These are phyloP conservation scores for Drosophila athabasca DNA, from an alignment of 1,140 invertebrate genomes.

Conservation along the genomic window DNA sequence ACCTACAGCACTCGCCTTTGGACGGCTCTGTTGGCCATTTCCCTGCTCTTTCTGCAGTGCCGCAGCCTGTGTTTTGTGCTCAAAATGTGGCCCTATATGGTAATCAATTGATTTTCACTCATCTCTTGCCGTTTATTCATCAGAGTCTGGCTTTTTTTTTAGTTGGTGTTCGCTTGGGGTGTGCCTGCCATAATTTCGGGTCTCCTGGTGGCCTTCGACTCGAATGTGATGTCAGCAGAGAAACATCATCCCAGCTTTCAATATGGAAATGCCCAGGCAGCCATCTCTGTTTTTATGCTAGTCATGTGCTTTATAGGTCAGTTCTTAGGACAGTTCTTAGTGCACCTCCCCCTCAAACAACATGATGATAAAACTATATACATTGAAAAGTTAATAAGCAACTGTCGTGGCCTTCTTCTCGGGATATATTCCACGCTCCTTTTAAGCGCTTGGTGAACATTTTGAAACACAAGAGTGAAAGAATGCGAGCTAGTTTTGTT, in stretches of 20 bases:
- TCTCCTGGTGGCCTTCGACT: slow-evolving; percentile 85
- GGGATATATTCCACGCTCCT: neutral
- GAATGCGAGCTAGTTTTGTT: too few species aligned
- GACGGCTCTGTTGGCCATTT: slow-evolving; percentile 91
- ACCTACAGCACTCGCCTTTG: slow-evolving; percentile 92
- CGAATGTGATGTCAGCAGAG: slow-evolving; percentile 84
- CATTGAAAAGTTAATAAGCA: slow-evolving; percentile 59
- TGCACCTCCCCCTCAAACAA: neutral
- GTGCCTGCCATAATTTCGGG: slow-evolving; percentile 85
- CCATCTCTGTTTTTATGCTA: slow-evolving; percentile 87
- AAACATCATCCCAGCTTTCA: slow-evolving; percentile 91
- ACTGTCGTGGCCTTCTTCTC: neutral
- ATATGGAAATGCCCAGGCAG: slow-evolving; percentile 89
- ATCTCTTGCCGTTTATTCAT: neutral
- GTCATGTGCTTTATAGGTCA: slow-evolving; percentile 88
- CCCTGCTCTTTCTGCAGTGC: slow-evolving; percentile 91
- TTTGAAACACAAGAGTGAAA: too few species aligned
- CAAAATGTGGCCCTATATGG: slow-evolving; percentile 87
- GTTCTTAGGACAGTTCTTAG: neutral
- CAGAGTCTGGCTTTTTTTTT: slow-evolving; percentile 66
- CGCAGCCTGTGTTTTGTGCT: slow-evolving; percentile 92
- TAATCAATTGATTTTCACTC: slow-evolving; percentile 4
- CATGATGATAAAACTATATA: slow-evolving; percentile 35
- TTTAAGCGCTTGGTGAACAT: too few species aligned
- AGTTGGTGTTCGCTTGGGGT: slow-evolving; percentile 91